Percentiles rank a stretch among this genome's conserved stretches.
Conservation (phyloP, 2,888 invertebrate genomes). For the Baccha elongata region DNA sequence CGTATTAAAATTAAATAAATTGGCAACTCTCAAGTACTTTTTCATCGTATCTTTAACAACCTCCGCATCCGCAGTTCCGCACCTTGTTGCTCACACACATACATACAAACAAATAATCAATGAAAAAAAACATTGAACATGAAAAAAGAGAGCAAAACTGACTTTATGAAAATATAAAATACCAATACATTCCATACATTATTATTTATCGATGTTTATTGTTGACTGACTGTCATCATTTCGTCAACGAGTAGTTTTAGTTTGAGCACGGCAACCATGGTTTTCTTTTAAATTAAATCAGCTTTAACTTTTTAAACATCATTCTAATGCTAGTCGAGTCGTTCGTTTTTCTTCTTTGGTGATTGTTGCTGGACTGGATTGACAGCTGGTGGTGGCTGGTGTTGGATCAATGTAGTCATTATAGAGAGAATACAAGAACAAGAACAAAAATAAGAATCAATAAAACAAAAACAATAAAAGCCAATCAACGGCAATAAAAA, state of each 20-base stretch:
- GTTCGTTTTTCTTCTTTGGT: no score
- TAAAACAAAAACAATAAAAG: slow-evolving; percentile 9
- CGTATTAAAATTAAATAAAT: no score
- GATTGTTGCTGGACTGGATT: no score
- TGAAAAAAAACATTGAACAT: slow-evolving; percentile 14
- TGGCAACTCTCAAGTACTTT: slow-evolving; percentile 15
- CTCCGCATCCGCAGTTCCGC: no score
- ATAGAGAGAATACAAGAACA: slow-evolving; percentile 12
- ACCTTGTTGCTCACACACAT: neutral
- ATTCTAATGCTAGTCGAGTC: no score
- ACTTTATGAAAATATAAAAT: slow-evolving; percentile 13
- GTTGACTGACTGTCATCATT: neutral
- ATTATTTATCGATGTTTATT: neutral
- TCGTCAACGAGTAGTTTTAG: slow-evolving; percentile 10
- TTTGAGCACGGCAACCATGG: slow-evolving; percentile 15
- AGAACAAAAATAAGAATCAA: slow-evolving; percentile 14
- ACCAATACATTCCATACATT: slow-evolving; percentile 8
- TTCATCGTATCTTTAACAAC: neutral
- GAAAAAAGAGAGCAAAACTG: slow-evolving; percentile 16
- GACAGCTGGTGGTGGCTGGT: no score
- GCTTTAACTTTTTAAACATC: neutral
- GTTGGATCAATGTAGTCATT: neutral
- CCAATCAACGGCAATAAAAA: slow-evolving; percentile 6
- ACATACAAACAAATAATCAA: slow-evolving; percentile 13
- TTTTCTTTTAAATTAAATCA: neutral